A percentile compares a stretch with the other conserved stretches of the same genome.
Conservation (phyloP, 2,113 vertebrate genomes). For the Callaeas wilsoni region DNA sequence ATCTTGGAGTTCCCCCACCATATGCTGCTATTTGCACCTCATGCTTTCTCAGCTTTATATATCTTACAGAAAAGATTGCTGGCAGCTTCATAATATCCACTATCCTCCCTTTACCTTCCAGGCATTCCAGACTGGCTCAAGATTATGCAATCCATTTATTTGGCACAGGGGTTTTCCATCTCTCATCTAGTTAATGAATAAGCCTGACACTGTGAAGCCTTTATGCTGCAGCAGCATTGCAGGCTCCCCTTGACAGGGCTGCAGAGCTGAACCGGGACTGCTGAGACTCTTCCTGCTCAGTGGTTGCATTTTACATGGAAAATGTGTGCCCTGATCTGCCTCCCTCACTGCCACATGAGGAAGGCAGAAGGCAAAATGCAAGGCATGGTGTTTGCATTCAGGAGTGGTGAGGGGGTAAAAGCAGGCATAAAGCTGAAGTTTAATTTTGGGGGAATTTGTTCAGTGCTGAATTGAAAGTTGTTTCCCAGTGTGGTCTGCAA, state of each 20-base stretch:
- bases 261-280: not conserved
- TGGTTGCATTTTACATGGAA: not conserved
- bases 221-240: not conserved
- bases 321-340: not conserved
- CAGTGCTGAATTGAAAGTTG: not conserved
- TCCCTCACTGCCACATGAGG: accelerated
- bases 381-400: not conserved
- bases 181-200: not conserved
- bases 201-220: not conserved
- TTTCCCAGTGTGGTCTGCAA: not conserved
- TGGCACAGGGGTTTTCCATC: not conserved
- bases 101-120: not conserved
- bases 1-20: not conserved
- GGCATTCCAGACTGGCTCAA: not conserved
- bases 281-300: not conserved
- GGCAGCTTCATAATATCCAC: not conserved
- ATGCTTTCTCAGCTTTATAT: not conserved
- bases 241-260: not conserved
- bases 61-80: not conserved
- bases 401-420: not conserved
- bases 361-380: not conserved
- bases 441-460: not conserved
- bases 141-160: not conserved
- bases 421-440: not conserved
- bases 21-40: not conserved